These are phyloP conservation scores for Drosophila simulans DNA, from an alignment of 1,140 invertebrate genomes.

Conservation along the genomic window DNA sequence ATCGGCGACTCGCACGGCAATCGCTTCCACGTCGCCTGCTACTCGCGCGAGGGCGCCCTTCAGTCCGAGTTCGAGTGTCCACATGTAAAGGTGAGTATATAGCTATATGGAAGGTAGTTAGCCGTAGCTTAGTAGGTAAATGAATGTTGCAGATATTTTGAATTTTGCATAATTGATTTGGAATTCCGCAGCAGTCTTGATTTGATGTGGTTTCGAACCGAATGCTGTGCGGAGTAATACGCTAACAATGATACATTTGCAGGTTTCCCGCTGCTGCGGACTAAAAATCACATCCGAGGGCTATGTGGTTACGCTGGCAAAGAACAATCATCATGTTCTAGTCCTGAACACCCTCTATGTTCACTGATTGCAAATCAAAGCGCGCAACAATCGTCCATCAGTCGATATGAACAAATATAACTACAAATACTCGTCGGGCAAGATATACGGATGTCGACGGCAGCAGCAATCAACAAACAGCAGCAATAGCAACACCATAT, in stretches of 20 bases:
- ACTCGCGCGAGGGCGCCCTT: slow-evolving; percentile 93
- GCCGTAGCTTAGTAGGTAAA: neutral
- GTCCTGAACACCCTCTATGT: slow-evolving; percentile 98
- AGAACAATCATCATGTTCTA: slow-evolving; percentile 99
- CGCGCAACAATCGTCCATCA: slow-evolving; percentile 72
- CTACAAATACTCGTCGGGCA: slow-evolving; percentile 73
- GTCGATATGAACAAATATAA: slow-evolving; percentile 77
- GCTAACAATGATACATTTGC: slow-evolving; percentile 42
- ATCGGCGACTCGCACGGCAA: slow-evolving; percentile 99
- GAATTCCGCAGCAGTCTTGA: neutral
- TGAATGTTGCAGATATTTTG: neutral
- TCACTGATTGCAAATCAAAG: slow-evolving; percentile 87
- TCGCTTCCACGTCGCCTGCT: slow-evolving; percentile 98
- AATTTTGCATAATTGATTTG: neutral
- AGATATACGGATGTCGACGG: slow-evolving; percentile 65
- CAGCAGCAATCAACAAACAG: slow-evolving; percentile 35
- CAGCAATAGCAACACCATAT: neutral
- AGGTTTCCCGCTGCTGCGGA: slow-evolving; percentile 98
- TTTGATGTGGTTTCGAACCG: neutral
- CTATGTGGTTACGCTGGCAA: slow-evolving; percentile 97
- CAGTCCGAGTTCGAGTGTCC: slow-evolving; percentile 98
- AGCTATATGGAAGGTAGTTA: neutral
- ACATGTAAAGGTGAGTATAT: slow-evolving; percentile 92
- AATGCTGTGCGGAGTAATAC: neutral
- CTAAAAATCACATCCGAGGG: slow-evolving; percentile 98